Evolutionary conservation across 2,113 vertebrate genomes (phyloP), one percentile per base, ranked within the genome.

Genomic region (Lycaon pictus): DNA sequence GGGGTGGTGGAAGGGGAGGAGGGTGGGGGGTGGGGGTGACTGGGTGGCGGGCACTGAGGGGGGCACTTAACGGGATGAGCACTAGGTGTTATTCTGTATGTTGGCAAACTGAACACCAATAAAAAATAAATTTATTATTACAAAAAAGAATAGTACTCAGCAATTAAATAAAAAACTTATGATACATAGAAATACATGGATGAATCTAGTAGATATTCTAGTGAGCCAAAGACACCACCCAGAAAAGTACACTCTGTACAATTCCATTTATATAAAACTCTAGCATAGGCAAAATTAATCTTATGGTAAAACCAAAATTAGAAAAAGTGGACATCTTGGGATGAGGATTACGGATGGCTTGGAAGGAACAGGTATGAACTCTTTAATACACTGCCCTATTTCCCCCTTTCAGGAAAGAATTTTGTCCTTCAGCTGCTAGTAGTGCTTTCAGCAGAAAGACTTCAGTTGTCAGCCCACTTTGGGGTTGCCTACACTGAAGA

Each of bases 191-290:
- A 72, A 17, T 55, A 82, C 23, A 94, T 53, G 15, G 37, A 76
- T 76, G 25, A 87, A 88, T 76, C 48, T 53, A 79, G 23, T 17
- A 35, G 27, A 63, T 67, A 85, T 56, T 25, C 87, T 27, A 83
- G 32, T 76, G 63, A 95, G 72, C 12, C 56, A 56, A 76, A 83
- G 62, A 92, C 17, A 82, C 37, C 16, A 88, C 32, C 20, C 17
- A 53, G 58, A 60, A 82, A 92, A 82, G 20, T 56, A 76, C 48
- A 56, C 79, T 81, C 35, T 43, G 5, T 91, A 37, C 9, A 23
- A 80, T 80, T 74, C 20, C 32, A 96, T 80, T 94, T 93, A 76
- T 11, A 56, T 67, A 17, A 94, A 76, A 35, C 74, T 90, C 79
- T 58, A 80, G 19, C 63, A 80, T 29, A 84, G 88, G n/a, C 8